Conservation (phyloP, 2,888 invertebrate genomes). For the Craniophora ligustri region DNA sequence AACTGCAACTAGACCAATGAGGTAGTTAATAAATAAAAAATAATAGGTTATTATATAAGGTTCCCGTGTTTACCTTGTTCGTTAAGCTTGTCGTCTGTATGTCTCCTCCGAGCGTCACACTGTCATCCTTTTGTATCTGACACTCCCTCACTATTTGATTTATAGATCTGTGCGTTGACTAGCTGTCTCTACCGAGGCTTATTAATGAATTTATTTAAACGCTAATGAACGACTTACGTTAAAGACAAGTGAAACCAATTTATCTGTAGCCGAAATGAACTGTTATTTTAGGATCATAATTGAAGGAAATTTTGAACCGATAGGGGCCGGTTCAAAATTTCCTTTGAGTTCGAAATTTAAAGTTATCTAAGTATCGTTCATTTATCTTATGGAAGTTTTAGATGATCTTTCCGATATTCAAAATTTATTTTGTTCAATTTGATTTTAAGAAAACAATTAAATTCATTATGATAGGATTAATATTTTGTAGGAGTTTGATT, state of each 20-base stretch:
- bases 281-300: constrained; percentile 77
- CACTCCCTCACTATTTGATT: constrained; percentile 88
- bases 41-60: not conserved
- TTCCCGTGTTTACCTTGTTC: constrained; percentile 26
- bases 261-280: constrained; percentile 77
- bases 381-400: constrained; percentile 52
- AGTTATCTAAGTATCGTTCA: constrained; percentile 52
- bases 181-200: constrained; percentile 80
- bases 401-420: constrained; percentile 50
- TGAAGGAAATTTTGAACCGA: constrained; percentile 60
- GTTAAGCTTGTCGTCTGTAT: constrained; percentile 55
- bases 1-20: no score
- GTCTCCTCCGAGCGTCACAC: constrained; percentile 64
- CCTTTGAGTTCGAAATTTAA: constrained; percentile 43
- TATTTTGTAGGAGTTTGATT: constrained; percentile 31
- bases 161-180: constrained; percentile 86
- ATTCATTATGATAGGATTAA: constrained; percentile 42
- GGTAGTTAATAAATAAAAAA: no score
- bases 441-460: constrained; percentile 50
- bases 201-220: constrained; percentile 89
- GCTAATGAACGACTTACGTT: constrained; percentile 87
- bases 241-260: constrained; percentile 81
- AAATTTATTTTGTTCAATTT: constrained; percentile 48
- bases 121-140: constrained; percentile 85
- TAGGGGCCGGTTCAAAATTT: constrained; percentile 50